Conservation (phyloP, 2,888 invertebrate genomes). For the Scaptomyza tumidula region DNA sequence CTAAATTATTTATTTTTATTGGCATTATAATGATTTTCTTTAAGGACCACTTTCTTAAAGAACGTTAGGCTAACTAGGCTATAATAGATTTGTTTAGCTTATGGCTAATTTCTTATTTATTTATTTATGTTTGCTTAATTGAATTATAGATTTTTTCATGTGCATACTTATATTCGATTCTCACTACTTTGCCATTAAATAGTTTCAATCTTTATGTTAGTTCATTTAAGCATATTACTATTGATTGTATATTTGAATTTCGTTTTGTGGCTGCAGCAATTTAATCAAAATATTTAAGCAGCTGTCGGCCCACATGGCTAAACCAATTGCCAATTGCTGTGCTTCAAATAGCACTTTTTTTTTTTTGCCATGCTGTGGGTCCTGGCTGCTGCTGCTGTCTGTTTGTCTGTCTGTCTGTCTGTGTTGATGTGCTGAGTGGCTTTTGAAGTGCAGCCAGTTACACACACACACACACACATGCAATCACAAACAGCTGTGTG, state of each 20-base stretch:
- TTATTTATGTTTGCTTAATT: background rate
- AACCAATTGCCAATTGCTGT: conserved; percentile 25
- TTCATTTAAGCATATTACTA: background rate
- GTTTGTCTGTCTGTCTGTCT: conserved; percentile 6
- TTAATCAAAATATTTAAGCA: conserved; percentile 72
- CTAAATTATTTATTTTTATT: conserved; percentile 75
- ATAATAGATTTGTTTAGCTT: background rate
- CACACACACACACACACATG: conserved; percentile 24
- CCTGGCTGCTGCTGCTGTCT: conserved; percentile 22
- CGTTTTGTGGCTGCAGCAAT: conserved; percentile 40
- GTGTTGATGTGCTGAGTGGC: conserved; percentile 63
- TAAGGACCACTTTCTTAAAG: conserved; percentile 4
- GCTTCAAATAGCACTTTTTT: conserved; percentile 9
- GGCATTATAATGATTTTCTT: conserved; percentile 62
- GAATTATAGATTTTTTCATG: background rate
- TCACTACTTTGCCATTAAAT: background rate
- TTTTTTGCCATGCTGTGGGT: background rate
- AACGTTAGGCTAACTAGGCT: conserved; percentile 5
- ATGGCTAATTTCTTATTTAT: background rate
- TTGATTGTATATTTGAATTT: conserved; percentile 50
- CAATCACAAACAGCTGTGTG: conserved; percentile 4
- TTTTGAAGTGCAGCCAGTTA: conserved; percentile 64
- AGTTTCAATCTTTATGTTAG: background rate
- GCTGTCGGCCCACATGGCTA: conserved; percentile 45
- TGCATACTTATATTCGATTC: background rate